Conservation (phyloP, 1,140 invertebrate species). For the Brachionus angularis region DNA sequence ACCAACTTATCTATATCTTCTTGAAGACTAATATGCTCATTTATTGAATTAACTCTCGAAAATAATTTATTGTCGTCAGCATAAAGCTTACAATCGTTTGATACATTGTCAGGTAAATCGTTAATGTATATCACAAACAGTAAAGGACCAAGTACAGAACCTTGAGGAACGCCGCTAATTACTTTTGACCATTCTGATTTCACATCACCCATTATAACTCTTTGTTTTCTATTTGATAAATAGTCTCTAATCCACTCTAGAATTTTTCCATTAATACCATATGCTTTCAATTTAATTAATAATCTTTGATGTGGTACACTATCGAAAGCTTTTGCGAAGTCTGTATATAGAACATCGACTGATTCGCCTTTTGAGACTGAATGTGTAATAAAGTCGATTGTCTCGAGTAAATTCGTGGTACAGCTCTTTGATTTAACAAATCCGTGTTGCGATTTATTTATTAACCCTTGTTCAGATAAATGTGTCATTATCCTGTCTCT, state of each 20-base stretch:
- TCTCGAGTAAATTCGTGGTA: neutral
- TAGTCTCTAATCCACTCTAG: slow-evolving; percentile 41
- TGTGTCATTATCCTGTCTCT: neutral
- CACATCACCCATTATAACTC: slow-evolving; percentile 35
- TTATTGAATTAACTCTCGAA: too few relatives aligned
- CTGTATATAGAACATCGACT: slow-evolving; percentile 43
- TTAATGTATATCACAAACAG: too few relatives aligned
- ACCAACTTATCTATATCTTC: too few relatives aligned
- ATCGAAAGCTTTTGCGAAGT: slow-evolving; percentile 45
- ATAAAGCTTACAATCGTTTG: too few relatives aligned
- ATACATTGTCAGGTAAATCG: too few relatives aligned
- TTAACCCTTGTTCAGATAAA: neutral
- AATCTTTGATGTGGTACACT: slow-evolving; percentile 43
- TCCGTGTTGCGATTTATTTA: neutral
- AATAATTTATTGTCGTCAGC: too few relatives aligned
- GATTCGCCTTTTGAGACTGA: neutral
- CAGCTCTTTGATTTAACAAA: neutral
- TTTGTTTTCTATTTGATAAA: slow-evolving; percentile 32
- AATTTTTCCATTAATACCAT: slow-evolving; percentile 27
- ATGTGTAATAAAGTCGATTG: slow-evolving; percentile 7
- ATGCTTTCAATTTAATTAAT: slow-evolving; percentile 21
- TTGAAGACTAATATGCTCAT: too few relatives aligned
- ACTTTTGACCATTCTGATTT: slow-evolving; percentile 18
- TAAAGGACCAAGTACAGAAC: slow-evolving; percentile 45
- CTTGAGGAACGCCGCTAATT: slow-evolving; percentile 46